Evolutionary conservation across 2,888 invertebrate species (phyloP), one percentile per base, ranked within the genome.

Genomic region (Ectemnius continuus): DNA sequence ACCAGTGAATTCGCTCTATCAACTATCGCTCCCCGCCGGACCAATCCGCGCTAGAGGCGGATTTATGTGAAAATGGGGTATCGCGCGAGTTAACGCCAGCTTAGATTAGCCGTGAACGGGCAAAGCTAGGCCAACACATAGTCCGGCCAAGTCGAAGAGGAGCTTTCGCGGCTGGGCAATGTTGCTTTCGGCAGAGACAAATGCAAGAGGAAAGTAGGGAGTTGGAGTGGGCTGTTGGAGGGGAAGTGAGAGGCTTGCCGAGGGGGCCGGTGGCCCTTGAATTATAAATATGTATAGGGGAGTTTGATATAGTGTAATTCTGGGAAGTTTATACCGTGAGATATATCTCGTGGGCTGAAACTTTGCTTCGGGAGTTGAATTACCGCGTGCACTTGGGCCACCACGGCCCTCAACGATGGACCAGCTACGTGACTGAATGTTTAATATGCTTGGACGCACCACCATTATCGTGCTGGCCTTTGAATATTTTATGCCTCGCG

Each of bases 401-500:
- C 75, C 47, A 23, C 61, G 61, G 67, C 64, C 56, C 66, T 65
- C 58, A 60, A 58, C 79, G 79, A 69, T 61, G 76, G 79, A 74
- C 75, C 75, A 48, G 74, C 74, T 82, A 82, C 79, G 82, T 76
- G 82, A 78, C 78, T 78, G 82, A 84, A 83, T 83, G 84, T 83
- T 83, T 82, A 83, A 83, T 84, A 82, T 76, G 84, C 78, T 84
- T 76, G 84, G 84, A 84, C 82, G 80, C 82, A 77, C 75, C 72
- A 67, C 84, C 83, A 79, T 84, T 83, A 84, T 83, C 82, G 84
- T 79, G 84, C 84, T 71, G 66, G 84, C 69, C 80, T 84, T 80
- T 83, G 84, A 83, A 83, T 83, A 83, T 82, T 83, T 83, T 80
- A 83, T 72, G 69, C 67, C 65, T 1, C 58, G n/a, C 76, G 73